Base-by-base conservation (phyloP, 2,797 vertebrate genomes). In the Oryzias sinensis region DNA sequence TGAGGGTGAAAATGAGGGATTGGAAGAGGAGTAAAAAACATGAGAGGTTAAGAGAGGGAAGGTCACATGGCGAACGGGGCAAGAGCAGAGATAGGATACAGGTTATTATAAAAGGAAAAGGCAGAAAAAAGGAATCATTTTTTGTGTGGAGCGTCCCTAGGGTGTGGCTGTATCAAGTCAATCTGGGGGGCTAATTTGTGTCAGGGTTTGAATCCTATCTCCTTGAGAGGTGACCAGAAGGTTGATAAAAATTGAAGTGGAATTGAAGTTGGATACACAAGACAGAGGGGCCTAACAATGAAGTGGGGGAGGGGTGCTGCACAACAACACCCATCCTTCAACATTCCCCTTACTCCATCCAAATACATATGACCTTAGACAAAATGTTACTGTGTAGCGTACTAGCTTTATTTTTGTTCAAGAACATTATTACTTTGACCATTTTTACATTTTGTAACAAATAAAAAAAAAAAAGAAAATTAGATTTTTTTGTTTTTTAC, bases 161-260 rank as follows among this genome's bases (percentile, higher is more conserved):
- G 92, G 93, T 91, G 88, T 75, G 85, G 90, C 90, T 87, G 79
- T 94, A 95, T 95, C 94, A 91, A 87, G 93, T 94, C 94, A 91
- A 97, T 97, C 95, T 95, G 92, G 84, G 89, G 79, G 92, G 91
- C 94, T 96, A 95, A 95, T 96, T 96, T 92, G 88, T 95, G 95
- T 96, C 94, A 94, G 92, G 87, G 91, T 94, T 91, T 91, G 93
- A 93, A 95, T 94, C 92, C 94, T 94, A 95, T 97, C 95, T 96
- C 91, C 92, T 90, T 92, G 88, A 92, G 84, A 94, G 91, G 93
- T 85, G 87, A 93, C 92, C 77, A 90, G 92, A 93, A 92, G 93
- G 93, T 94, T 95, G 96, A 96, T 96, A 94, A 96, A 91, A 96
- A 96, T 94, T 95, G 94, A 95, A 97, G 94, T 96, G 95, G 94